phyloP scores from a whole-genome alignment of 2,888 invertebrate species.

The Cremastinae sp. region DNA sequence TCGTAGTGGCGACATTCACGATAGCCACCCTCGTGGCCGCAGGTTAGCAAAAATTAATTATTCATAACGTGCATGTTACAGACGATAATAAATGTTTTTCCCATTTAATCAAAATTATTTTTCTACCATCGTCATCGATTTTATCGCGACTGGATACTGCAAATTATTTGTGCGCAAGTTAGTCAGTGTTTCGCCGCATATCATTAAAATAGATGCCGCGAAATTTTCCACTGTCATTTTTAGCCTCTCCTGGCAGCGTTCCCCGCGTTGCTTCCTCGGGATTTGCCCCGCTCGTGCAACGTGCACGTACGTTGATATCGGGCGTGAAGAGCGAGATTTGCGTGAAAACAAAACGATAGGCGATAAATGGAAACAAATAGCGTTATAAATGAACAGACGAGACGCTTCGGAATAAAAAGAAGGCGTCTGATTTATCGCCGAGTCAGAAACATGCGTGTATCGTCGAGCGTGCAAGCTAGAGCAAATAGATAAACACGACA shows the following conservation, averaged over 20 bases:
- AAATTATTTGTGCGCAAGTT: neutral
- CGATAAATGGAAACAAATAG: neutral
- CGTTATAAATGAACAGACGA: no score
- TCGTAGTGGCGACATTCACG: slow-evolving; percentile 38
- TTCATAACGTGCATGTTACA: no score
- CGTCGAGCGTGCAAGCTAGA: neutral
- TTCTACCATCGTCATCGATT: neutral
- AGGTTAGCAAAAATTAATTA: slow-evolving; percentile 48
- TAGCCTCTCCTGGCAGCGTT: slow-evolving; percentile 1
- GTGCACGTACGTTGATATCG: slow-evolving; percentile 1
- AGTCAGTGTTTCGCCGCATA: neutral
- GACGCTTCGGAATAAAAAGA: neutral
- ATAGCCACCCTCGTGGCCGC: slow-evolving; percentile 41
- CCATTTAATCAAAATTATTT: neutral
- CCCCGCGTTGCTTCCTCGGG: slow-evolving; percentile 17
- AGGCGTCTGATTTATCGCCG: slow-evolving; percentile 13
- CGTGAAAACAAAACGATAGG: neutral
- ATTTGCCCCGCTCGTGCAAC: slow-evolving; percentile 11
- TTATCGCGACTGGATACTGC: neutral
- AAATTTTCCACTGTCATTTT: slow-evolving; percentile 51
- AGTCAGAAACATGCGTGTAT: slow-evolving; percentile 24
- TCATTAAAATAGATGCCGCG: slow-evolving; percentile 11
- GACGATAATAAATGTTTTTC: no score
- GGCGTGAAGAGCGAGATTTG: neutral
- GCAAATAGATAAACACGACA: no score